Conservation (phyloP, 2,888 invertebrate species). For the Bedellia somnulentella region DNA sequence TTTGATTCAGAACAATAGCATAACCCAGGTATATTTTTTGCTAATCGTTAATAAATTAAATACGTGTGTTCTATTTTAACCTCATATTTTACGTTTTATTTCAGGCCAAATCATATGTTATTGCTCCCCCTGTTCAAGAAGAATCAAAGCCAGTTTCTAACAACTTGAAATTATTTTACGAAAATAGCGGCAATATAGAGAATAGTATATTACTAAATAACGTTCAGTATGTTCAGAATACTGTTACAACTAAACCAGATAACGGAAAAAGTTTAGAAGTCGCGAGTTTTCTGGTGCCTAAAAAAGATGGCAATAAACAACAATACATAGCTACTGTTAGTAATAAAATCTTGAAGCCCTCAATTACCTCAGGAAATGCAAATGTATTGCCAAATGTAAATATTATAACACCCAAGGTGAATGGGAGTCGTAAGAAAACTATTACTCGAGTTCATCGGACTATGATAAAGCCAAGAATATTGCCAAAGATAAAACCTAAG, state of each 20-base stretch:
- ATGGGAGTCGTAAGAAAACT: background rate
- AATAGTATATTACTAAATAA: conserved; percentile 21
- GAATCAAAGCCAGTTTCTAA: conserved; percentile 31
- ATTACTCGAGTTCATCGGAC: conserved; percentile 1
- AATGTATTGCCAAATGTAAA: conserved; percentile 18
- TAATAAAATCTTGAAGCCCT: conserved; percentile 24
- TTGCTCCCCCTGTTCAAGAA: conserved; percentile 25
- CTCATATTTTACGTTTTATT: conserved; percentile 13
- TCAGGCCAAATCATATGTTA: conserved; percentile 36
- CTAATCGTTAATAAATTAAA: conserved; percentile 9
- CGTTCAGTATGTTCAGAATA: conserved; percentile 13
- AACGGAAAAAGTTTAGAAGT: no score
- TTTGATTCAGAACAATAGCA: conserved; percentile 40
- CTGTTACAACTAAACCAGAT: no score
- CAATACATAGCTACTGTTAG: conserved; percentile 4
- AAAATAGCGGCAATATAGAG: conserved; percentile 50
- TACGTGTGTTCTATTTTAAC: conserved; percentile 3
- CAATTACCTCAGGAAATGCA: conserved; percentile 14
- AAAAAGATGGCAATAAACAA: conserved; percentile 15
- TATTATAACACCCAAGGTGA: conserved; percentile 1
- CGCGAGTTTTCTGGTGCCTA: conserved; percentile 40
- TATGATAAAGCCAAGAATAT: conserved; percentile 15
- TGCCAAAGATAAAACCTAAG: conserved; percentile 49
- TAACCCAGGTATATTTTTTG: conserved; percentile 33
- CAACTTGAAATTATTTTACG: conserved; percentile 50